Evolutionary conservation across 2,888 invertebrate genomes (phyloP).

Genomic region (Oscheius myriophilus): DNA sequence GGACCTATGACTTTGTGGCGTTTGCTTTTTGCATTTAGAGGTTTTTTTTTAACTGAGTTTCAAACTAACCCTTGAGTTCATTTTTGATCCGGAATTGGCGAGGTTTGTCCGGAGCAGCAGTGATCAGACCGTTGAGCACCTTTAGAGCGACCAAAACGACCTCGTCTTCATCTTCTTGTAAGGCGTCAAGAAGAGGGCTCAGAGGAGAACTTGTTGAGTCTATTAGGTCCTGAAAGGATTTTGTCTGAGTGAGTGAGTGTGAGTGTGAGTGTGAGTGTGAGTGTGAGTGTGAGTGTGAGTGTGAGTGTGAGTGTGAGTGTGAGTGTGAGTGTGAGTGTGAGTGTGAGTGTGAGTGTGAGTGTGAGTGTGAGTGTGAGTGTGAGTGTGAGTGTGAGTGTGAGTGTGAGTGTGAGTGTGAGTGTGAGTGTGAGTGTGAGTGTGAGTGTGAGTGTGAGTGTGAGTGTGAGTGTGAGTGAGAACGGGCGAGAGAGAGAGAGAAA

Average conservation of each 20-base stretch:
- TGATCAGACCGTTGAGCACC: slow-evolving; percentile 2
- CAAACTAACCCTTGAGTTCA: slow-evolving; percentile 25
- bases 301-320: too few relatives aligned
- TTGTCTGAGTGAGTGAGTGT: not conserved
- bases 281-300: too few relatives aligned
- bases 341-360: too few relatives aligned
- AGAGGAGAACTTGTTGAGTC: slow-evolving; percentile 18
- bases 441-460: too few relatives aligned
- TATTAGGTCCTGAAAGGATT: slow-evolving; percentile 12
- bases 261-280: not conserved
- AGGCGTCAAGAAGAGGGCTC: slow-evolving; percentile 11
- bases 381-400: too few relatives aligned
- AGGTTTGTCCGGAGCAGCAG: slow-evolving; percentile 9
- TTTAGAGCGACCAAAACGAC: slow-evolving; percentile 4
- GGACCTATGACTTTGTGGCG: not conserved
- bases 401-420: too few relatives aligned
- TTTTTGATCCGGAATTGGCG: slow-evolving; percentile 19
- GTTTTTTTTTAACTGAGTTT: too few relatives aligned
- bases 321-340: too few relatives aligned
- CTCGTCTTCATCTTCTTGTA: slow-evolving; percentile 15
- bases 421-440: too few relatives aligned
- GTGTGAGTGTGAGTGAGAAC: too few relatives aligned
- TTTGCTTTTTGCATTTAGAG: not conserved
- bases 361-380: too few relatives aligned
- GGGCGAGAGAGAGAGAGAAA: too few relatives aligned